phyloP scores from a whole-genome alignment of 2,888 invertebrate species.

The Stenodema calcarata region DNA sequence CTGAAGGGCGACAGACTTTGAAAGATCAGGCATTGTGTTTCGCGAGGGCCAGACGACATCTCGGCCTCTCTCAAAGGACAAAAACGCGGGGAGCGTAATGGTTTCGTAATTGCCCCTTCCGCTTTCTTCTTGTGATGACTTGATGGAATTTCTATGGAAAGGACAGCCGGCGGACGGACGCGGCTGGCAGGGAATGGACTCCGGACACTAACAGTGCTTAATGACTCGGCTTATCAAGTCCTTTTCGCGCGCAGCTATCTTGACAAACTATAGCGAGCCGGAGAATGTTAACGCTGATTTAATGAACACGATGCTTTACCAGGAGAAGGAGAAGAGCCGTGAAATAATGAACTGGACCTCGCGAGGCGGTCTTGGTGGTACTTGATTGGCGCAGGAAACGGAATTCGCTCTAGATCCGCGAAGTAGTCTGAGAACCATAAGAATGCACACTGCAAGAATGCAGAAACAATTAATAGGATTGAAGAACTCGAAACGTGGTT shows the following conservation, averaged over 20 bases:
- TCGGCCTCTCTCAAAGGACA: not conserved
- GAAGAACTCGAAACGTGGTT: no score
- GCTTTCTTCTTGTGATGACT: slow-evolving; percentile 30
- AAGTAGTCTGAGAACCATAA: not conserved
- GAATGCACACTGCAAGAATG: not conserved
- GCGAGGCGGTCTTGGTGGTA: not conserved
- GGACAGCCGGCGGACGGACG: slow-evolving; percentile 13
- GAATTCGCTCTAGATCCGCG: not conserved
- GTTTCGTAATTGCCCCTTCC: slow-evolving; percentile 45
- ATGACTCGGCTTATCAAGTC: slow-evolving; percentile 43
- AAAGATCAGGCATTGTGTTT: slow-evolving; percentile 11
- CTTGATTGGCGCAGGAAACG: not conserved
- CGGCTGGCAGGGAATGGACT: slow-evolving; percentile 8
- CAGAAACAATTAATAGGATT: no score
- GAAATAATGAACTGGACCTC: not conserved
- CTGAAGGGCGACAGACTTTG: not conserved
- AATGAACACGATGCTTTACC: not conserved
- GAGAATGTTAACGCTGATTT: not conserved
- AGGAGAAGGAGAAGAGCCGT: not conserved
- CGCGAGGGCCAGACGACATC: not conserved
- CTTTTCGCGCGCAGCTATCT: slow-evolving; percentile 38
- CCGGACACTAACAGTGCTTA: slow-evolving; percentile 43
- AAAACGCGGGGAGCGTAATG: slow-evolving; percentile 26
- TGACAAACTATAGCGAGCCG: slow-evolving; percentile 25
- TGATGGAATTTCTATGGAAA: slow-evolving; percentile 46